A percentile compares a stretch with the other conserved stretches of the same genome.
These are phyloP conservation scores for Mesoligia furuncula DNA, from an alignment of 2,888 invertebrate species.

Conservation along the genomic window DNA sequence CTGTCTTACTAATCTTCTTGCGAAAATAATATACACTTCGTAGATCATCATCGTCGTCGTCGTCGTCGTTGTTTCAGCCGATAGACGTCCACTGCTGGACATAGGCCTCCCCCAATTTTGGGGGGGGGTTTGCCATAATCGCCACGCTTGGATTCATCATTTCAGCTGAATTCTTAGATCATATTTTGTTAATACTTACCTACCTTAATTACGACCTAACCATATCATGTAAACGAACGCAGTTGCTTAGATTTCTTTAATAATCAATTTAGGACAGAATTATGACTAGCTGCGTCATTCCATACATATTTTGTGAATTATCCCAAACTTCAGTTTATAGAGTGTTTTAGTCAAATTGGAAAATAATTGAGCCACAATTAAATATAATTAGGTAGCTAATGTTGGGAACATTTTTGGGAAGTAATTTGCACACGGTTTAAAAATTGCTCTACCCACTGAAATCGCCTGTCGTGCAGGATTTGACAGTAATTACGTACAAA, in stretches of 20 bases:
- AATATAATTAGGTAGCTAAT: constrained; percentile 27
- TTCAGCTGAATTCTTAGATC: too few relatives aligned
- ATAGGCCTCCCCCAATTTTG: too few relatives aligned
- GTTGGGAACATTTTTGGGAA: constrained; percentile 17
- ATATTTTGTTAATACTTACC: background rate
- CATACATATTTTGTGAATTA: background rate
- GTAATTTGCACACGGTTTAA: constrained; percentile 20
- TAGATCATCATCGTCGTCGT: too few relatives aligned
- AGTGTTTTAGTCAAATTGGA: constrained; percentile 32
- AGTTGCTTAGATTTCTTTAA: background rate
- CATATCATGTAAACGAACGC: background rate
- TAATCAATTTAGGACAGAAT: background rate
- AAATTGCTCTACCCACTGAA: constrained; percentile 31
- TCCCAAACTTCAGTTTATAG: background rate
- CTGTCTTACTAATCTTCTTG: background rate
- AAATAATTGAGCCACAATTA: constrained; percentile 35
- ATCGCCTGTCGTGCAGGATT: constrained; percentile 24
- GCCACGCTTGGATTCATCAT: too few relatives aligned
- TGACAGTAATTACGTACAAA: constrained; percentile 47
- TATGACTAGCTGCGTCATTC: background rate
- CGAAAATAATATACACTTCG: background rate
- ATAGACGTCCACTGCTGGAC: too few relatives aligned
- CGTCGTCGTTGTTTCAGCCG: too few relatives aligned
- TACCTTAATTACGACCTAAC: background rate
- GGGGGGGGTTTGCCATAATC: too few relatives aligned